These are phyloP conservation scores for Percopsis transmontana DNA, from an alignment of 2,113 vertebrate species.

Conservation along the genomic window DNA sequence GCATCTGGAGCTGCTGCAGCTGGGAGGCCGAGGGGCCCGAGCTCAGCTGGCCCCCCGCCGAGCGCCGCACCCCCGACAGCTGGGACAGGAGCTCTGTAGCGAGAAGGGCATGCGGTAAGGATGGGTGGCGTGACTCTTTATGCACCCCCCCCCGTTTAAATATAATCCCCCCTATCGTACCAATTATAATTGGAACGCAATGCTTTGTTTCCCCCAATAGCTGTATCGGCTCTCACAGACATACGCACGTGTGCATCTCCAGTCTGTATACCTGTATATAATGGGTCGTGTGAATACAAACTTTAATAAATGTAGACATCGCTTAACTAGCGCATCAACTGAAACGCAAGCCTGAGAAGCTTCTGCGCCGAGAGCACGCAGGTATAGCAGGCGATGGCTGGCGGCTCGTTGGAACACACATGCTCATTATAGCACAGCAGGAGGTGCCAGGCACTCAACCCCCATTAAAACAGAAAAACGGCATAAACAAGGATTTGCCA, in stretches of 20 bases:
- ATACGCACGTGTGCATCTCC: too few relatives aligned
- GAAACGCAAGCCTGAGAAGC: too few relatives aligned
- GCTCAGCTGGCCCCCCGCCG: conserved; percentile 95
- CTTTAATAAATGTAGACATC: too few relatives aligned
- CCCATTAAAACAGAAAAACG: conserved; percentile 32
- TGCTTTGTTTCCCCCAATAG: too few relatives aligned
- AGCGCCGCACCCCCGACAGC: conserved; percentile 96
- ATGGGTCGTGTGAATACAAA: too few relatives aligned
- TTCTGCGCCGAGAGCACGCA: neutral
- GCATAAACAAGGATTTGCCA: conserved; percentile 38
- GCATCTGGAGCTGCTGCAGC: conserved; percentile 98
- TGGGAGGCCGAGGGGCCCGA: conserved; percentile 97
- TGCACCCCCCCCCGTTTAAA: too few relatives aligned
- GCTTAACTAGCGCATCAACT: too few relatives aligned
- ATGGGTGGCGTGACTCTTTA: too few relatives aligned
- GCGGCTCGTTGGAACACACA: conserved; percentile 18
- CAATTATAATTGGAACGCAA: too few relatives aligned
- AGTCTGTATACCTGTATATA: too few relatives aligned
- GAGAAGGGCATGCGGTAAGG: neutral
- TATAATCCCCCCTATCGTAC: too few relatives aligned
- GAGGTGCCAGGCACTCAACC: conserved; percentile 49
- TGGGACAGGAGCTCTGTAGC: conserved; percentile 94
- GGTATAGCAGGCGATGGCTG: conserved; percentile 25
- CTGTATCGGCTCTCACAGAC: too few relatives aligned
- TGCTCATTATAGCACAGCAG: conserved; percentile 62